Conservation (phyloP, 2,797 vertebrate species). For the Schizothorax lantsangensis region DNA sequence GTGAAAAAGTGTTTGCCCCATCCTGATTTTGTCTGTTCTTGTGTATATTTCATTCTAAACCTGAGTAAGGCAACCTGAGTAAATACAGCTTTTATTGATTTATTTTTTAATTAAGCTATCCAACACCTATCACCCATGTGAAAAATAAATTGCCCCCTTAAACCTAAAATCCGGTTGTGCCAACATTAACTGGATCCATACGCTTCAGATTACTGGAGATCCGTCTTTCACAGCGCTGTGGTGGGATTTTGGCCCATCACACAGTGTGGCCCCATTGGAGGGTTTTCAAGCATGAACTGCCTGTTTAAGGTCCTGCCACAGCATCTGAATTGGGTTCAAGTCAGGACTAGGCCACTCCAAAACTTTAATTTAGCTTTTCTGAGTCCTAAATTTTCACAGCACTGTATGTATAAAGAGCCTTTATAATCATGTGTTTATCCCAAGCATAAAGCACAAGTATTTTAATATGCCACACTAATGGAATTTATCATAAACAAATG, state of each 20-base stretch:
- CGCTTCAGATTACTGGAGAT: background rate
- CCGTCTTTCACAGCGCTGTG: background rate
- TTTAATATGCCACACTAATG: background rate
- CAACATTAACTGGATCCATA: background rate
- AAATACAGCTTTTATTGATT: background rate
- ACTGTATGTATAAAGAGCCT: background rate
- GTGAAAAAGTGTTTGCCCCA: background rate
- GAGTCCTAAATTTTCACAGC: background rate
- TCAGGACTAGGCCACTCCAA: background rate
- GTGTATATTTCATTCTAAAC: background rate
- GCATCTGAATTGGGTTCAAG: background rate
- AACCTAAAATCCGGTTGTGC: background rate
- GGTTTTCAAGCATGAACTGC: background rate
- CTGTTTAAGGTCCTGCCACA: background rate
- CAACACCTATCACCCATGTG: background rate
- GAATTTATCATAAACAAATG: background rate
- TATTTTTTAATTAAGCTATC: background rate
- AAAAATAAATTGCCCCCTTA: background rate
- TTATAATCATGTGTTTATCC: background rate
- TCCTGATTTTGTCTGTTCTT: background rate
- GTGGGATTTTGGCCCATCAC: background rate
- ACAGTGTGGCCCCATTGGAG: background rate
- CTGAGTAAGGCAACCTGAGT: background rate
- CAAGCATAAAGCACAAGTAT: background rate
- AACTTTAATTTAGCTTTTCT: background rate